Conservation (phyloP, 2,888 invertebrate species). For the Platycheirus rosarum region DNA sequence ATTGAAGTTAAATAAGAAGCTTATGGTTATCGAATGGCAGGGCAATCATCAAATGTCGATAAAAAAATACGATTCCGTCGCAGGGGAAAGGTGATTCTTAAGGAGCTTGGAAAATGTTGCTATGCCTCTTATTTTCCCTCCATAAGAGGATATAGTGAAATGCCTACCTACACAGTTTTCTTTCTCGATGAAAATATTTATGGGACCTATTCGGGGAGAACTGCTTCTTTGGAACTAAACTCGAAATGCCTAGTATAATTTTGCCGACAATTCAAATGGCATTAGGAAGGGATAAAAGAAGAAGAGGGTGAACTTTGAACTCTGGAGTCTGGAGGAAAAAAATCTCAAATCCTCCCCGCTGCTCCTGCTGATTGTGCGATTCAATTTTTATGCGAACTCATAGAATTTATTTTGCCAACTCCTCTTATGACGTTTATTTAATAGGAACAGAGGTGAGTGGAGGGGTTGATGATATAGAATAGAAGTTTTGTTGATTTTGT, state of each 20-base stretch:
- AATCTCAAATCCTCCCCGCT: background rate
- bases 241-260: slow-evolving; percentile 63
- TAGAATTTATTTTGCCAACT: slow-evolving; percentile 57
- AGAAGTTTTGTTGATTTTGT: slow-evolving; percentile 40
- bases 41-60: slow-evolving; percentile 55
- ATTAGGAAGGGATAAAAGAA: slow-evolving; percentile 43
- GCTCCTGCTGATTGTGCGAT: background rate
- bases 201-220: background rate
- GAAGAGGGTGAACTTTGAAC: background rate
- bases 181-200: slow-evolving; percentile 22
- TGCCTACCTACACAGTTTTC: slow-evolving; percentile 62
- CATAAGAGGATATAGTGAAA: slow-evolving; percentile 59
- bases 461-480: slow-evolving; percentile 55
- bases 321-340: too few species aligned
- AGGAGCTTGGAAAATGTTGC: slow-evolving; percentile 27
- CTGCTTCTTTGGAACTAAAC: slow-evolving; percentile 7
- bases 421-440: slow-evolving; percentile 57
- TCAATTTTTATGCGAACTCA: slow-evolving; percentile 46
- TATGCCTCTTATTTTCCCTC: background rate
- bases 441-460: slow-evolving; percentile 38
- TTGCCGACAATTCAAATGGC: slow-evolving; percentile 63
- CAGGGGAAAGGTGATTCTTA: slow-evolving; percentile 40
- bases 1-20: slow-evolving; percentile 56
- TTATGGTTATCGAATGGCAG: slow-evolving; percentile 57
- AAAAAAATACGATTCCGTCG: slow-evolving; percentile 13